Conservation (phyloP, 1,140 invertebrate genomes). For the Drosophila baimaii region DNA sequence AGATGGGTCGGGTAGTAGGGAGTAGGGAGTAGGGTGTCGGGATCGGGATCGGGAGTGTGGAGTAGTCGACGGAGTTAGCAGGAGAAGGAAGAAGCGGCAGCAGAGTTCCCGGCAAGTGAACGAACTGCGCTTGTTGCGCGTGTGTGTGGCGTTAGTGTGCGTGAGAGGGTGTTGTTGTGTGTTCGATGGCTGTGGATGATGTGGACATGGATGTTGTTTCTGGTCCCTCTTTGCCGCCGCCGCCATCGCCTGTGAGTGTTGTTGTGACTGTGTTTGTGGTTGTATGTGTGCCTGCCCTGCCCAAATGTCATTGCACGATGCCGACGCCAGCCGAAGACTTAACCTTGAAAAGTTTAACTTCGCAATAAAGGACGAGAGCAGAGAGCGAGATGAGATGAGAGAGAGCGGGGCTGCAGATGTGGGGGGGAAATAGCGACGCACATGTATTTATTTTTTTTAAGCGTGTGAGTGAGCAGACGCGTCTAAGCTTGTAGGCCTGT, state of each 20-base stretch:
- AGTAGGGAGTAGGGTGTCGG: constrained; percentile 10
- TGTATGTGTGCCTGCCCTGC: constrained; percentile 23
- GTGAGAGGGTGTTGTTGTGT: constrained; percentile 2
- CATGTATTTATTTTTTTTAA: neutral
- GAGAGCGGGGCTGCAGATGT: constrained; percentile 1
- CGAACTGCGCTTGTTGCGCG: constrained; percentile 37
- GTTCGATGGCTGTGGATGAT: constrained; percentile 34
- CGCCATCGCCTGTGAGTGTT: constrained; percentile 3
- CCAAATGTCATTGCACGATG: constrained; percentile 75
- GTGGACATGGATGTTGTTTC: constrained; percentile 46
- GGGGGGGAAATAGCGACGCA: constrained; percentile 12
- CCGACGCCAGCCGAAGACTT: constrained; percentile 59
- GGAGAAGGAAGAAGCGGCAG: constrained; percentile 19
- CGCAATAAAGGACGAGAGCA: constrained; percentile 45
- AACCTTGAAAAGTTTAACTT: constrained; percentile 75
- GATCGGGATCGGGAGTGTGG: constrained; percentile 11
- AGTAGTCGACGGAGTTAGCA: constrained; percentile 8
- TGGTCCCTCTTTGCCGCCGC: constrained; percentile 24
- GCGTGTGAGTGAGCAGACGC: neutral
- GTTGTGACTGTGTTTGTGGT: constrained; percentile 13
- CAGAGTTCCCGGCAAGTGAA: constrained; percentile 55
- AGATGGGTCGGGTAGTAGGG: constrained; percentile 7
- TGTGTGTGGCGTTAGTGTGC: constrained; percentile 30
- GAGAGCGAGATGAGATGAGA: neutral
- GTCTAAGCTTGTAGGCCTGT: constrained; percentile 16